Base-by-base conservation (phyloP, 2,113 vertebrate species). In the Balaenoptera acutorostrata region DNA sequence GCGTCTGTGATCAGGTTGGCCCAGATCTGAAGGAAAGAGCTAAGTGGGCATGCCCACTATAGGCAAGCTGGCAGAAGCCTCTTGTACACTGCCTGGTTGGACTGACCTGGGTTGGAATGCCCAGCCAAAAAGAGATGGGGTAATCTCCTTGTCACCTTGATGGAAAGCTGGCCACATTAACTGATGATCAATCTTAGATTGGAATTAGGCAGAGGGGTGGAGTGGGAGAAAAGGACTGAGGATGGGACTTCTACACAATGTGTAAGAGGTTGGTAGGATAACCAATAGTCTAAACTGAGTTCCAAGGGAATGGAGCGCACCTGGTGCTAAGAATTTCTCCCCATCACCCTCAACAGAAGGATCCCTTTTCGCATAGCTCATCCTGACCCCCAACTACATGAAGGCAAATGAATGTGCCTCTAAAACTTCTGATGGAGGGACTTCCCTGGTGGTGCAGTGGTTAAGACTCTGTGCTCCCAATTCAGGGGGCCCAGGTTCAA, bases 81-180 rank as follows among this genome's bases (percentile, higher is more conserved):
- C n/a, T 82, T 93, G 75, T 74, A 74, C 13, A 41, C 57, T 64
- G n/a, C 39, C 39, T 93, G 36, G 15, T n/a, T 97, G 31, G 44
- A 57, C 68, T 90, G 46, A 75, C 44, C 46, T 95, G 29, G 29
- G 27, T 96, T 92, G 87, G 46, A 82, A 91, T 68, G n/a, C 61
- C 14, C 10, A 44, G 52, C 69, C 85, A 88, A 1, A 74, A 93
- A 81, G 6, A 93, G 49, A 94, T 39, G 72, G 95, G 55, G 36
- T 82, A 29, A 80, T 81, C n/a, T 85, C 31, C 49, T 78, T 90
- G n/a, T 90, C 36, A 64, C 33, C 14, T 20, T 44, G 8, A 63
- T 80, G 36, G 46, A 44, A 88, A 97, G 46, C 52, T 95, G 20
- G 33, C 6, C 13, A 95, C 57, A 94, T 96, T 46, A 93, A 80